Evolutionary conservation across 2,113 vertebrate genomes (phyloP), one percentile per base, ranked within the genome.

Genomic region (Scalopus aquaticus): DNA sequence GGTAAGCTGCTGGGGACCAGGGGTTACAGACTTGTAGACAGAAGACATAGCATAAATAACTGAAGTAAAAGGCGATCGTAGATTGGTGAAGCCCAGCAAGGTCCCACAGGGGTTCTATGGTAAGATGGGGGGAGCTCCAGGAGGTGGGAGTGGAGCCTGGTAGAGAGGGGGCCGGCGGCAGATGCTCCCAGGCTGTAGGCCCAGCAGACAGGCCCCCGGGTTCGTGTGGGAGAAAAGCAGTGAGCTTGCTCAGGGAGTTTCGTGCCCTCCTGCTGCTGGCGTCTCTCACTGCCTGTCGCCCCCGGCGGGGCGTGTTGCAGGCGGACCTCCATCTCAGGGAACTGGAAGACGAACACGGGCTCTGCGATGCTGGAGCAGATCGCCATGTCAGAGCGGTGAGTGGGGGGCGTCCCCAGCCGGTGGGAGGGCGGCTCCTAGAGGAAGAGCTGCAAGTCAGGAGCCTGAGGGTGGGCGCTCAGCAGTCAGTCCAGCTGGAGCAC

Each of bases 321-420:
- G 99, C 99, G 99, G 97, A 99, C 99, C 60, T 99, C 99, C 37
- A 99, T 99, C 98, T 99, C 99, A 35, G 99, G 99, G 95, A 99
- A 99, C 98, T 99, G 99, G 99, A 99, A 99, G 98, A 99, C 99
- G 78, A 99, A 99, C 98, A 99, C 99, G 0, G 99, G 99, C 88
- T 99, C 99, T 87, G 99, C 99, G 81, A 99, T 99, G 99, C 97
- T 99, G 98, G 99, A 99, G 97, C 99, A 99, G 98, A 99, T 99
- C 77, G 99, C 99, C 96, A 99, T 99, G 99, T 99, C 99, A 97
- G 99, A 99, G 97, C 99, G 99, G 99, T 99, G 98, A 99, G 99
- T 98, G 2, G 0, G 89, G 56, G 54, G n/a, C 3, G 1, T 42
- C 19, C 70, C 70, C 0, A 16, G 35, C 87, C 51, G 11, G 37